Conservation (phyloP, 1,140 invertebrate species). For the Dendroctonus ponderosae region DNA sequence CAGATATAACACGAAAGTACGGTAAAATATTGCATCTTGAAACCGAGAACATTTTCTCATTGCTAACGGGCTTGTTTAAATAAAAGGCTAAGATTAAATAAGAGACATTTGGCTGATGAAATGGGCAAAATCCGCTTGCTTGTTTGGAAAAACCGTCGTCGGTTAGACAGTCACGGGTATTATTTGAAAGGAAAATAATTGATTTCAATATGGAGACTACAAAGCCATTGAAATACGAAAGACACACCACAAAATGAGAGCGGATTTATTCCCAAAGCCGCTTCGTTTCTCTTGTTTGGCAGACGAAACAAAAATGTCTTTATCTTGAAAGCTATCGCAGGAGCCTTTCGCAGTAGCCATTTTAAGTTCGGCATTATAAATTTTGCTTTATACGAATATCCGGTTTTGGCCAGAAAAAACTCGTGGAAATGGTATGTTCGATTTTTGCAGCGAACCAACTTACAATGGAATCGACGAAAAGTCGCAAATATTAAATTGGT, state of each 20-base stretch:
- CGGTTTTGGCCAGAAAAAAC: not conserved
- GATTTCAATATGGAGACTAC: not conserved
- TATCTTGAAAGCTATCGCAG: conserved; percentile 21
- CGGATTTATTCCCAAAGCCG: conserved; percentile 16
- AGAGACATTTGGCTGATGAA: too few species aligned
- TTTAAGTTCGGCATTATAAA: conserved; percentile 20
- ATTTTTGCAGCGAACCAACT: too few species aligned
- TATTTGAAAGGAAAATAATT: not conserved
- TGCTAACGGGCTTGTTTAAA: too few species aligned
- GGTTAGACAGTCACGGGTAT: too few species aligned
- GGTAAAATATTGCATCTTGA: not conserved
- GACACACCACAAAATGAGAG: conserved; percentile 12
- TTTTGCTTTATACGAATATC: conserved; percentile 15
- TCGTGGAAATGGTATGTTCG: too few species aligned
- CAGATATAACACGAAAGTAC: not conserved
- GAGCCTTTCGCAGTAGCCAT: conserved; percentile 25
- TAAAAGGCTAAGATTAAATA: too few species aligned
- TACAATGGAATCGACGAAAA: too few species aligned
- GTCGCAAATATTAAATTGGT: too few species aligned
- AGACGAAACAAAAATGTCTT: conserved; percentile 14
- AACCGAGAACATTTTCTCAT: not conserved
- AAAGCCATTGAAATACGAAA: conserved; percentile 4
- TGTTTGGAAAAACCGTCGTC: too few species aligned
- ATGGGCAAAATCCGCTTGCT: too few species aligned
- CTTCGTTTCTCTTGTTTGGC: conserved; percentile 8